phyloP scores from a whole-genome alignment of 2,113 vertebrate genomes.

The Origma solitaria region DNA sequence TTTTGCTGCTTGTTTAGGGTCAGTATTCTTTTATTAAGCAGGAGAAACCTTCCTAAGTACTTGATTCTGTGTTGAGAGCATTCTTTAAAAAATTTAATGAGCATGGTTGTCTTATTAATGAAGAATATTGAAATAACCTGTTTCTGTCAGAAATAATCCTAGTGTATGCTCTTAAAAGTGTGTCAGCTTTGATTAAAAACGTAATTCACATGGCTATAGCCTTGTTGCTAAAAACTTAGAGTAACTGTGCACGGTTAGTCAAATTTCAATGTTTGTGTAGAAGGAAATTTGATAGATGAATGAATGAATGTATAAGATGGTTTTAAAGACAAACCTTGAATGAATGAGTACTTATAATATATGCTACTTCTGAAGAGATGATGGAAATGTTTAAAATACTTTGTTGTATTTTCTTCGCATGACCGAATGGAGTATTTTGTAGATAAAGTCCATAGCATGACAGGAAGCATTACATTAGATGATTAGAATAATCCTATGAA shows the following conservation, averaged over 20 bases:
- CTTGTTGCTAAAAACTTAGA: neutral
- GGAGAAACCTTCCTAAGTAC: neutral
- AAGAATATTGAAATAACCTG: neutral
- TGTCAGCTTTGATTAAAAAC: neutral
- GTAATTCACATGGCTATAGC: neutral
- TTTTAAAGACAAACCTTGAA: neutral
- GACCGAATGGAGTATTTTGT: neutral
- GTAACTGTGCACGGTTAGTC: neutral
- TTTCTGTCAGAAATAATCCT: neutral
- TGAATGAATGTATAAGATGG: neutral
- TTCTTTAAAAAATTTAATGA: neutral
- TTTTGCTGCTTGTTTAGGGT: neutral
- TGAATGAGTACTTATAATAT: neutral
- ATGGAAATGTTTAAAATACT: constrained; percentile 13
- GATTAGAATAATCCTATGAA: constrained; percentile 16
- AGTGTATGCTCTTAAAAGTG: neutral
- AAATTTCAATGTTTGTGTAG: neutral
- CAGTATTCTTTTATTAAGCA: neutral
- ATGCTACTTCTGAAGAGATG: neutral
- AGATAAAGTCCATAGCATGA: neutral
- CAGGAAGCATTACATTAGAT: constrained; percentile 18
- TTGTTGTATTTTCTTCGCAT: constrained; percentile 19
- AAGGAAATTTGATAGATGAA: neutral
- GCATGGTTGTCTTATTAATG: neutral
- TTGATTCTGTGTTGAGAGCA: neutral